Conservation (phyloP, 2,888 invertebrate species). For the Notodonta ziczac region DNA sequence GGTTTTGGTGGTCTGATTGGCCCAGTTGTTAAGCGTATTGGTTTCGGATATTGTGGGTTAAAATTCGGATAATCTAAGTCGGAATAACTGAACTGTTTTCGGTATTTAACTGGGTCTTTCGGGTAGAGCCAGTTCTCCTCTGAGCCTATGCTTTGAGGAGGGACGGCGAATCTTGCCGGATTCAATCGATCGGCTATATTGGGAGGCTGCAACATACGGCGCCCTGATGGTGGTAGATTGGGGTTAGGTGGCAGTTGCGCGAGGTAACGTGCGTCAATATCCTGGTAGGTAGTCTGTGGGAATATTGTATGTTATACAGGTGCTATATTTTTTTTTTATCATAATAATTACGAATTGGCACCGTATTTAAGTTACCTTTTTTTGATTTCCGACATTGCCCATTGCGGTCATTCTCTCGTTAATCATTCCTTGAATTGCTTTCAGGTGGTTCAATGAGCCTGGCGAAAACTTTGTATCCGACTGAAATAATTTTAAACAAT, state of each 20-base stretch:
- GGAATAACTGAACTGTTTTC: not conserved
- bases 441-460: conserved; percentile 56
- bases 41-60: conserved; percentile 26
- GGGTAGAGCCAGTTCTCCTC: conserved; percentile 22
- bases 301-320: not conserved
- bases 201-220: conserved; percentile 28
- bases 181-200: conserved; percentile 4
- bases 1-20: conserved; percentile 11
- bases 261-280: conserved; percentile 21
- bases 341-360: too few relatives aligned
- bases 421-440: conserved; percentile 56
- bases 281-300: conserved; percentile 10
- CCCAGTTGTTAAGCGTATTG: conserved; percentile 14
- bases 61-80: conserved; percentile 6
- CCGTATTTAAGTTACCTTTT: conserved; percentile 15
- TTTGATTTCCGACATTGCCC: conserved; percentile 19
- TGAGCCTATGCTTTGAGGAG: conserved; percentile 7
- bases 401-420: conserved; percentile 49
- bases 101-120: conserved; percentile 5
- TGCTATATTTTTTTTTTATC: too few relatives aligned
- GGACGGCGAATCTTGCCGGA: conserved; percentile 31
- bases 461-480: conserved; percentile 25
- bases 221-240: conserved; percentile 16
- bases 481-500: conserved; percentile 35
- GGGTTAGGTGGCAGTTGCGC: not conserved